Evolutionary conservation across 2,797 vertebrate species (phyloP), one percentile per base, ranked within the genome.

Genomic region (Mastacembelus armatus): DNA sequence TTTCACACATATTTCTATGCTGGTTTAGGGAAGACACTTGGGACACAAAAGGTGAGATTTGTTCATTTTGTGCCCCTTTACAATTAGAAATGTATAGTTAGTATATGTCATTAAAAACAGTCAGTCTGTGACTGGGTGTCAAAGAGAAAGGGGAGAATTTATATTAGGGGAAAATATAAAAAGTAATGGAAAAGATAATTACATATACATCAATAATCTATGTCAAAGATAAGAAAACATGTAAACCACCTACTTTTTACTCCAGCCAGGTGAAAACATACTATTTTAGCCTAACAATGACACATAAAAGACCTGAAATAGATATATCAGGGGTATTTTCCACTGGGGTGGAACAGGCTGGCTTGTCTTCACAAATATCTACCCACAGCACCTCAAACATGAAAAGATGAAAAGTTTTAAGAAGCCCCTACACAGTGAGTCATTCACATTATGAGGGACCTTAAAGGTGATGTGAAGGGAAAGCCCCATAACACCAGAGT

Each of bases 351-450:
- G 79, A 82, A 80, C 70, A 74, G 24, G 49, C 45, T 10, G 22
- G 43, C 30, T 39, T 50, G 27, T 54, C 38, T 63, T 21, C 60
- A 77, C 49, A 80, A 67, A 60, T 58, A 81, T 90, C 84, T 71
- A 55, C 83, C 79, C 71, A 79, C 74, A 64, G 21, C 42, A 2
- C 57, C 61, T 71, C 36, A 75, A 61, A 77, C 19, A 59, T n/a
- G 26, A 69, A 54, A 52, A 64, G 56, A 63, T 32, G 6, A 71
- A 71, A 69, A 50, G 19, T 5, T 68, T 74, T 78, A 74, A 83
- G 71, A 86, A 90, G 88, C 85, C 88, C 88, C 89, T 91, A 52
- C 68, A 76, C 60, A 81, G 21, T 85, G 86, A 92, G 43, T 91
- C 89, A 90, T 84, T 78, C 14, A 68, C 10, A 32, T 49, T 79